Base-by-base conservation (phyloP, 1,140 invertebrate species). In the Papilio helenus region DNA sequence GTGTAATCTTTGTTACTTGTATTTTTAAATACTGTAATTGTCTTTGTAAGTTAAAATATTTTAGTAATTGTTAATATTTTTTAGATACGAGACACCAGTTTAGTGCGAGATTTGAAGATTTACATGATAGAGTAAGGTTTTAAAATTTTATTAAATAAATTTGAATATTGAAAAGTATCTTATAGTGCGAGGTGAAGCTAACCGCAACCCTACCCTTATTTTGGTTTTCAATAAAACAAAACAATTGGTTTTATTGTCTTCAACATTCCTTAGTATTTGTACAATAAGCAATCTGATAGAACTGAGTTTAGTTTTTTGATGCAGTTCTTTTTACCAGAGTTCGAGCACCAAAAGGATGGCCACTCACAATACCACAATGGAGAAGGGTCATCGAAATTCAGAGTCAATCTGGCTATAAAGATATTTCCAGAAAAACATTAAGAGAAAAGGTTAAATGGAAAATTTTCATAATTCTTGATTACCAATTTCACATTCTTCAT, bases 331-430 rank as follows among this genome's bases (percentile, higher is more conserved):
- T 12, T 68, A 65, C 46, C 72, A 93, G 92, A 72, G 88, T 93
- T 0, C 79, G 82, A 46, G 87, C 91, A 23, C 84, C 86, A 16
- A 72, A 83, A 9, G 91, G 92, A 18, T 93, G 92, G 92, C 90
- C 91, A 16, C 74, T 93, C 0, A 87, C 89, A 0, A 68, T 90
- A 58, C 81, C 83, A 0, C 91, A 93, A 39, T 93, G 92, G 92
- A 88, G 71, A 55, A 85, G 89, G 80, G 90, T 93, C 1, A 86
- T 88, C 39, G 90, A 92, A 80, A 82, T 91, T 23, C 84, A 90
- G 3, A 90, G 89, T 72, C 0, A 39, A 78, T 10, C 88, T 86
- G 26, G 49, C 61, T 7, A 72, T 68, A 3, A 90, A 88, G 83
- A 12, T 84, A 77, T 78, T n/a, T 9, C 78, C 3, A 89, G 89